Base-by-base conservation (phyloP, 2,113 vertebrate species). In the Shinisaurus crocodilurus region DNA sequence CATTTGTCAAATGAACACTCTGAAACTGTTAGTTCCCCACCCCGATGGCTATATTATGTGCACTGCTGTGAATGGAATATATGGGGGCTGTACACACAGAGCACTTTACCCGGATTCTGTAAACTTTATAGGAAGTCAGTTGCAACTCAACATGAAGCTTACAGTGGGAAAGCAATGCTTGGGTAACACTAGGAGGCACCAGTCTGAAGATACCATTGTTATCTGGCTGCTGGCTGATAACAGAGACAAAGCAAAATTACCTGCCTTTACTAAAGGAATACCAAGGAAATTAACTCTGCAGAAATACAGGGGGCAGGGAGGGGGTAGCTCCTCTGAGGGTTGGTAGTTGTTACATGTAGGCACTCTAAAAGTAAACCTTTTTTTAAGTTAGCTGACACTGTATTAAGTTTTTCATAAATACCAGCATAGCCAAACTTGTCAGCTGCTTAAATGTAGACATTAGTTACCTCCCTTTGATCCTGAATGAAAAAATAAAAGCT, bases 401-500 rank as follows among this genome's bases (percentile, higher is more conserved):
- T 23, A 60, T 81, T 50, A 70, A 16, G 48, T 18, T 32, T 88
- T 82, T 54, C 48, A 54, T 77, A 75, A 70, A 82, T 67, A 69
- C 32, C 29, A 32, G 34, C 25, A 75, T 37, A 74, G 37, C 18
- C 50, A 80, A 23, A 69, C 48, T 63, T 79, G 57, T 20, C 70
- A 29, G 25, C 27, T 70, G 34, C 5, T 85, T 48, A 85, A 18
- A 63, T 63, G 20, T 29, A 57, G 16, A 34, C 6, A 65, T 29
- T 27, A 23, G 9, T 81, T 45, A 29, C 23, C 5, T 37, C 34
- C 43, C 27, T 83, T 74, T 70, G 63, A 57, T 79, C 34, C 15
- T 70, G 34, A 80, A 79, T 90, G n/a, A 74, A 86, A 54, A 57
- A 85, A 86, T 74, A 85, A 48, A 48, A 70, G 40, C 3, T 85